These are phyloP conservation scores for Coregonus clupeaformis DNA, from an alignment of 2,113 vertebrate species.

Conservation along the genomic window DNA sequence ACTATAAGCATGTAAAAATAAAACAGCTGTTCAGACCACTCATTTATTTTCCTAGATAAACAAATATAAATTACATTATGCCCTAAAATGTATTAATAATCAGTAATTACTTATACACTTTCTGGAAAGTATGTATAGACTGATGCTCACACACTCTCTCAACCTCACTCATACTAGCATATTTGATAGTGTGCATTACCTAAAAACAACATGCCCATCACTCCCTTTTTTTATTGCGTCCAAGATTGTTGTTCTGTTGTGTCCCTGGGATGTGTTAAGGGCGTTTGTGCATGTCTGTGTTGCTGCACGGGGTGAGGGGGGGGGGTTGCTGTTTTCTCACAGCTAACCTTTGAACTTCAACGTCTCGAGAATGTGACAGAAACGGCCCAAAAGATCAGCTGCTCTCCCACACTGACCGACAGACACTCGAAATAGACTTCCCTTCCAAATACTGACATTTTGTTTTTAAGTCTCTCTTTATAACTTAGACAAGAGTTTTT, in stretches of 20 bases:
- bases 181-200: not conserved
- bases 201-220: not conserved
- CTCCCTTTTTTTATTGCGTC: not conserved
- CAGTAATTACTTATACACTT: not conserved
- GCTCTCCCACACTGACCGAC: constrained; percentile 74
- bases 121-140: not conserved
- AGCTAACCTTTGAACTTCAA: constrained; percentile 70
- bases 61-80: not conserved
- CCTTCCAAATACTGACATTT: constrained; percentile 48
- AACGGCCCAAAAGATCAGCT: constrained; percentile 68
- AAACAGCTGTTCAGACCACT: not conserved
- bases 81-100: no score
- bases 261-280: not conserved
- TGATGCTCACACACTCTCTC: not conserved
- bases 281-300: constrained; percentile 3
- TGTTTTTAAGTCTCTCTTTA: constrained; percentile 43
- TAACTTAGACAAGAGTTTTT: constrained; percentile 18
- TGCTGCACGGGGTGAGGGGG: constrained; percentile 1
- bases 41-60: not conserved
- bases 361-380: constrained; percentile 71
- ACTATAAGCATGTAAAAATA: constrained; percentile 12
- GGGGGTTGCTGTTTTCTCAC: constrained; percentile 56
- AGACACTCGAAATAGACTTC: constrained; percentile 66
- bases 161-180: not conserved
- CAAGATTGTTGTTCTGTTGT: not conserved